Evolutionary conservation across 2,888 invertebrate species (phyloP).

Genomic region (Brachyptera putata): DNA sequence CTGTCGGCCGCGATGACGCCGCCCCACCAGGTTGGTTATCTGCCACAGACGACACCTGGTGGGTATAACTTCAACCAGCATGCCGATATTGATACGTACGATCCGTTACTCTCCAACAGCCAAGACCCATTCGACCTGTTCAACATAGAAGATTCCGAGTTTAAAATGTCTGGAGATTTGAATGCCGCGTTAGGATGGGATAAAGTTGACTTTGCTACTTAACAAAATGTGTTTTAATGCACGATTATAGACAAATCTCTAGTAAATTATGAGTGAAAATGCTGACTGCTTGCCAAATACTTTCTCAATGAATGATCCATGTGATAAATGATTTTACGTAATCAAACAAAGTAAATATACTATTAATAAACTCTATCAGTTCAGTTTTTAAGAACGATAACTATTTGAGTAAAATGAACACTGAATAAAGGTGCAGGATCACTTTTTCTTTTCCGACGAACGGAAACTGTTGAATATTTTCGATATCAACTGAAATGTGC

Average conservation of each 20-base stretch:
- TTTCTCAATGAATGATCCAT: neutral
- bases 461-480: neutral
- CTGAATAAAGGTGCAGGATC: constrained; percentile 17
- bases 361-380: no score
- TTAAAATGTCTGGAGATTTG: constrained; percentile 57
- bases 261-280: neutral
- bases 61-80: constrained; percentile 45
- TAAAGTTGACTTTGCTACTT: constrained; percentile 68
- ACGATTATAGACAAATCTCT: neutral
- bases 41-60: constrained; percentile 22
- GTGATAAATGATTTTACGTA: constrained; percentile 5
- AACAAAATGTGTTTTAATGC: constrained; percentile 36
- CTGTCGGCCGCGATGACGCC: constrained; percentile 32
- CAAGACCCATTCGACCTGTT: constrained; percentile 64
- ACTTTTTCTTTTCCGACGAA: constrained; percentile 4
- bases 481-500: constrained; percentile 17
- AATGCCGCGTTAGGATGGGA: constrained; percentile 65
- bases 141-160: constrained; percentile 62
- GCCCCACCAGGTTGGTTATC: constrained; percentile 23
- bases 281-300: constrained; percentile 16
- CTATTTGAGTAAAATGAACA: neutral
- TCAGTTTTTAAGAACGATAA: neutral
- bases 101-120: constrained; percentile 69
- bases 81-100: constrained; percentile 54
- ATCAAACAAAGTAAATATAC: neutral